Base-by-base conservation (phyloP, 2,797 vertebrate species). In the Neostethus bicornis region DNA sequence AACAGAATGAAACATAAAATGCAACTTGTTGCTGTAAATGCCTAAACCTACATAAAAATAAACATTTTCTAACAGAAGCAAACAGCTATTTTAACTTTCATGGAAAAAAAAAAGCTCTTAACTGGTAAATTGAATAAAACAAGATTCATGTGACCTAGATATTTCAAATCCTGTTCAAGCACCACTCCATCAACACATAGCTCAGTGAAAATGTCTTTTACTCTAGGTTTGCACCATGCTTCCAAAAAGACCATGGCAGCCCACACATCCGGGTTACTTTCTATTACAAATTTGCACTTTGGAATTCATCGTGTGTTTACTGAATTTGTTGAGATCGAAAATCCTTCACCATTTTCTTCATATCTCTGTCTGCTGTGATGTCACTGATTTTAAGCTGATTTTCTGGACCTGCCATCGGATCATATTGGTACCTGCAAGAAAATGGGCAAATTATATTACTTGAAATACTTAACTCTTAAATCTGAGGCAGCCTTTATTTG, bases 141-240 rank as follows among this genome's bases (percentile, higher is more conserved):
- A 6, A 2, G 0, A n/a, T 28, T 6, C 7, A 50, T 35, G 3
- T 25, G 38, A 19, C 11, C 6, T 7, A 12, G 26, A 24, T 4
- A 31, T 10, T 12, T 12, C 10, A 31, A 12, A 20, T 10, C 56
- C 28, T 51, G 43, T 57, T 11, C 12, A 43, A n/a, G 11, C 5
- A 9, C 29, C 12, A 9, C 83, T 45, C 93, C 90, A 0, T 80
- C 60, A 1, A 91, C 79, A 2, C 74, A 73, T 59, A 95, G 94
- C 76, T 95, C 94, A 0, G 85, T 90, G 67, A 95, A 89, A 38
- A 95, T 84, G 51, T 96, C 94, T 54, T 51, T 63, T 62, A 94
- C 71, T 12, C 87, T 83, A 13, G 93, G 92, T 70, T 90, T 93
- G 56, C 94, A 88, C 61, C 80, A 86, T 0, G 91, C 88, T 17